A percentile compares a stretch with the other conserved stretches of the same genome.
Evolutionary conservation across 2,888 invertebrate species (phyloP).

Genomic region (Ceriagrion tenellum): DNA sequence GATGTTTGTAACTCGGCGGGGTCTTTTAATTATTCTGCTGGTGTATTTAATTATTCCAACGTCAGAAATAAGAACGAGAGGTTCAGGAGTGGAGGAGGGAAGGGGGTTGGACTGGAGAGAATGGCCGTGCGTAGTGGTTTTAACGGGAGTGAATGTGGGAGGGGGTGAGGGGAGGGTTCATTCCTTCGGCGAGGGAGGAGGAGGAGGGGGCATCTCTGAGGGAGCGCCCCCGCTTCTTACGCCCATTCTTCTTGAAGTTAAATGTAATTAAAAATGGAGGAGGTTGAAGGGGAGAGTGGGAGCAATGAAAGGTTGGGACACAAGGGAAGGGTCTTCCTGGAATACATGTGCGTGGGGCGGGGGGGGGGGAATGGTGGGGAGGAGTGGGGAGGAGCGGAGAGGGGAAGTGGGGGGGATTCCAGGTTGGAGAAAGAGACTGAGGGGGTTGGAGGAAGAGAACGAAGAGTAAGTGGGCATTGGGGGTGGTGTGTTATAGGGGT

Average conservation of each 20-base stretch:
- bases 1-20: neutral
- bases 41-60: neutral
- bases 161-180: neutral
- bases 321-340: neutral
- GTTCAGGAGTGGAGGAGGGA: neutral
- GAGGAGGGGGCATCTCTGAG: neutral
- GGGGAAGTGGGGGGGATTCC: too few relatives aligned
- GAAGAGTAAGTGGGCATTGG: too few relatives aligned
- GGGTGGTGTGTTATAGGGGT: too few relatives aligned
- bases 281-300: neutral
- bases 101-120: neutral
- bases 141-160: neutral
- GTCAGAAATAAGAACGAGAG: neutral
- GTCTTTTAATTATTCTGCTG: neutral
- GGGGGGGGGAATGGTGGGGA: neutral
- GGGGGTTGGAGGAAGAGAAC: too few relatives aligned
- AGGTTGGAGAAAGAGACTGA: too few relatives aligned
- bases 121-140: neutral
- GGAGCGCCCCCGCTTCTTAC: neutral
- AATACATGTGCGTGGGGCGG: neutral
- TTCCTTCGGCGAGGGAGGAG: neutral
- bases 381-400: too few relatives aligned
- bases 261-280: conserved; percentile 36
- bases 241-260: conserved; percentile 16
- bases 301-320: neutral